Base-by-base conservation (phyloP, 1,140 invertebrate species). In the Adelges cooleyi region DNA sequence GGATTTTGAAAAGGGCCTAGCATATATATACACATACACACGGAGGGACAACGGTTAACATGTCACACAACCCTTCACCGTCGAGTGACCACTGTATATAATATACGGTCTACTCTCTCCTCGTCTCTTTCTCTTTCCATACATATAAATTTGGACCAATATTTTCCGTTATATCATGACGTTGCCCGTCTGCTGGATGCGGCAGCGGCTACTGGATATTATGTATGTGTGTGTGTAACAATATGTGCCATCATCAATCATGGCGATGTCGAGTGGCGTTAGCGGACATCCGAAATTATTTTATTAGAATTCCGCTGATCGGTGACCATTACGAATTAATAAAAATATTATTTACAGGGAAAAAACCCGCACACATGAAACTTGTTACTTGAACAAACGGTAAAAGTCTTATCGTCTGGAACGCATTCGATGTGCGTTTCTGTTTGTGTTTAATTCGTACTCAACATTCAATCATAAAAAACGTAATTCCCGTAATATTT, bases 201-300 rank as follows among this genome's bases (percentile, higher is more conserved):
- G 5, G 5, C 29, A 20, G 3, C 11, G 4, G 9, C 29, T 8
- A 10, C 23, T 15, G 23, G 17, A 51, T 27, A 51, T 13, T 6
- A 13, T 53, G 6, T 23, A 33, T 9, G 6, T 20, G 20, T 25
- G 53, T 9, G 38, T 18, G 10, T 15, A 40, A 36, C 38, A 53
- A 53, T 33, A 56, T 23, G 25, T 56, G 53, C 53, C 36, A 23
- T 56, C 53, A 56, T 56, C 53, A 56, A 56, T 56, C 53, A 56
- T 56, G 5, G 29, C 5, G 5, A 5, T 33, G 29, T 6, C 29
- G 29, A 33, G 40, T 17, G 40, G 5, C 15, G 40, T 8, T 44
- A 17, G 40, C 15, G 40, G 5, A 3, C 40, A 18, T 23, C 22
- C 15, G 17, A 42, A 23, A 40, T 56, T 40, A 56, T 42, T 42